phyloP scores from a whole-genome alignment of 2,888 invertebrate genomes.

The Lithophane socia region DNA sequence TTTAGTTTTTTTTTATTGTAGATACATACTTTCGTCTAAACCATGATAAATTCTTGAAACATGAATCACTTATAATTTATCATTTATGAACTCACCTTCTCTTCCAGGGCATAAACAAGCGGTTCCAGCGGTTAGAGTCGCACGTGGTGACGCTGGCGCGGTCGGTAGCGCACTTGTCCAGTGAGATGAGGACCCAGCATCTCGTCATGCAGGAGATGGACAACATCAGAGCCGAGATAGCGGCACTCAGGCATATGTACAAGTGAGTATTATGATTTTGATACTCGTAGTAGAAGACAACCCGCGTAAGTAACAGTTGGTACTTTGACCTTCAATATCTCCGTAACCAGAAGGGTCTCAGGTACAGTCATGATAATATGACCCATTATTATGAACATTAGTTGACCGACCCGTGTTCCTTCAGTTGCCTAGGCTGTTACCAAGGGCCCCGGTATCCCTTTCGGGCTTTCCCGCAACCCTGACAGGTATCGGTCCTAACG shows the following conservation, averaged over 20 bases:
- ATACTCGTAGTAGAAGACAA: neutral
- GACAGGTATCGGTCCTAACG: too few species aligned
- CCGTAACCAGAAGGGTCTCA: too few species aligned
- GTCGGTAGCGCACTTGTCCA: conserved; percentile 97
- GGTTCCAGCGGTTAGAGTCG: conserved; percentile 96
- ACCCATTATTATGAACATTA: neutral
- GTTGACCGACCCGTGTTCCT: too few species aligned
- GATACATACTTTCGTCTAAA: neutral
- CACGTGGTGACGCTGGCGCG: conserved; percentile 97
- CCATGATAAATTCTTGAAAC: neutral
- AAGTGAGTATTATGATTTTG: conserved; percentile 76
- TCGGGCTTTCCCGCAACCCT: too few species aligned
- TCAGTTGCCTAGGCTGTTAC: too few species aligned
- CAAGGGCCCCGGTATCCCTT: too few species aligned
- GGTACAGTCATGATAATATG: neutral
- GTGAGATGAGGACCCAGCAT: conserved; percentile 97
- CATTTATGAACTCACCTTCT: neutral
- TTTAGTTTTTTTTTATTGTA: neutral
- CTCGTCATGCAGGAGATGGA: conserved; percentile 97
- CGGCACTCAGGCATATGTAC: conserved; percentile 93
- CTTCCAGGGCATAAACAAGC: conserved; percentile 94
- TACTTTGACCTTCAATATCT: neutral
- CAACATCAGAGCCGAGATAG: conserved; percentile 95
- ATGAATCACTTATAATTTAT: neutral
- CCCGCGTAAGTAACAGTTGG: neutral